These are phyloP conservation scores for Henicopernis longicauda DNA, from an alignment of 2,113 vertebrate genomes.

Conservation along the genomic window DNA sequence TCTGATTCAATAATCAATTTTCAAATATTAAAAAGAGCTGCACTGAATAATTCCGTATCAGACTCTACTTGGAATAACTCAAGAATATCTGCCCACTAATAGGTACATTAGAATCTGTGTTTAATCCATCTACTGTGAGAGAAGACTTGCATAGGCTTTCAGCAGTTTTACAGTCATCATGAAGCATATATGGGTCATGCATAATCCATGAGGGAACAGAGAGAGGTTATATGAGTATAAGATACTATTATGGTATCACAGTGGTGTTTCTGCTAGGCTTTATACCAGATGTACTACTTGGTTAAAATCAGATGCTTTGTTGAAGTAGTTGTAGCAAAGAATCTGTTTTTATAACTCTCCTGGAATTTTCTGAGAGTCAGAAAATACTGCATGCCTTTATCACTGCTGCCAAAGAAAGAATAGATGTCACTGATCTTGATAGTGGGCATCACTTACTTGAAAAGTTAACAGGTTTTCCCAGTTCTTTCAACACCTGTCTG, in stretches of 20 bases:
- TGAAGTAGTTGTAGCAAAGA: neutral
- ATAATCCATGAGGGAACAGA: neutral
- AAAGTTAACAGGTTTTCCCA: neutral
- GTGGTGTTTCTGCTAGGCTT: neutral
- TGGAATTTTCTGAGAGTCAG: neutral
- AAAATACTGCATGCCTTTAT: neutral
- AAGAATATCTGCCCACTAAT: neutral
- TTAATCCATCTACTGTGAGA: neutral
- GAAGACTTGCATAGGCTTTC: neutral
- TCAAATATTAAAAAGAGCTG: neutral
- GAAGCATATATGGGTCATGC: neutral
- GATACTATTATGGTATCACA: neutral
- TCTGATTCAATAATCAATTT: neutral
- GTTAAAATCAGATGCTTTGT: neutral
- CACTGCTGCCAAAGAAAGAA: neutral
- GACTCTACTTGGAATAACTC: neutral
- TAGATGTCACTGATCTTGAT: constrained; percentile 21
- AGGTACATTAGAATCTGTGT: neutral
- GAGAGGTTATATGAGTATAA: neutral
- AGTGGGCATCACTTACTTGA: neutral
- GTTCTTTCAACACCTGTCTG: neutral
- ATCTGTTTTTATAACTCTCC: neutral
- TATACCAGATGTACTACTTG: neutral
- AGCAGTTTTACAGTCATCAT: neutral
- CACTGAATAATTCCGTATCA: neutral